These are phyloP conservation scores for Orbicella faveolata DNA, from an alignment of 64 coral and sea anemone genomes.

Conservation along the genomic window DNA sequence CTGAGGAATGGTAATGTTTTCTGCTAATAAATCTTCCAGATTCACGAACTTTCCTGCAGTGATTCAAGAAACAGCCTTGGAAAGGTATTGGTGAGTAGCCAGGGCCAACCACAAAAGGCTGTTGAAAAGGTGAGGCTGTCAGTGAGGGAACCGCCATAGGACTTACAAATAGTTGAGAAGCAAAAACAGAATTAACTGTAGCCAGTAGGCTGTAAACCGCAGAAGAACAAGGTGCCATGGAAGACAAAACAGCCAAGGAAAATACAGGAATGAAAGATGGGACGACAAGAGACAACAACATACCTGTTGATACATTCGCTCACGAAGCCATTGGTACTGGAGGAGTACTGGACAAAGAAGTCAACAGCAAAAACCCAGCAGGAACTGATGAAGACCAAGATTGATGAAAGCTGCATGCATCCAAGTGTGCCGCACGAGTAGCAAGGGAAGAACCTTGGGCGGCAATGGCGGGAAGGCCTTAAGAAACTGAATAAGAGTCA, in stretches of 20 bases:
- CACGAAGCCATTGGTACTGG: background rate
- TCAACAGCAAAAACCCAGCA: background rate
- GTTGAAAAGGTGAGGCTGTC: background rate
- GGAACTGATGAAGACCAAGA: background rate
- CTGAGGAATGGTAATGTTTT: background rate
- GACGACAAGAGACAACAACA: background rate
- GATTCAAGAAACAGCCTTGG: background rate
- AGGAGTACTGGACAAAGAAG: background rate
- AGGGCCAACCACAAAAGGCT: conserved; percentile 2
- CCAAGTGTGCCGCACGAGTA: background rate
- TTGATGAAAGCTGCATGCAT: background rate
- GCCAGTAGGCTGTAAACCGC: background rate
- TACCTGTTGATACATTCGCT: background rate
- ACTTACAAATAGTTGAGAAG: background rate
- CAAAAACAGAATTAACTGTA: background rate
- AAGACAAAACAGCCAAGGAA: background rate
- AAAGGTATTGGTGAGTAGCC: background rate
- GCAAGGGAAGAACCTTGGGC: background rate
- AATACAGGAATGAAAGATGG: background rate
- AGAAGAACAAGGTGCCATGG: background rate
- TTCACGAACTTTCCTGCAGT: background rate
- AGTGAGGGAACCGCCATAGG: background rate
- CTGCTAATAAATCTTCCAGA: background rate
- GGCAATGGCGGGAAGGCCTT: background rate
- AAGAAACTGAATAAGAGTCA: background rate